These are phyloP conservation scores for Speoplatyrhinus poulsoni DNA, from an alignment of 2,113 vertebrate genomes.

Conservation along the genomic window DNA sequence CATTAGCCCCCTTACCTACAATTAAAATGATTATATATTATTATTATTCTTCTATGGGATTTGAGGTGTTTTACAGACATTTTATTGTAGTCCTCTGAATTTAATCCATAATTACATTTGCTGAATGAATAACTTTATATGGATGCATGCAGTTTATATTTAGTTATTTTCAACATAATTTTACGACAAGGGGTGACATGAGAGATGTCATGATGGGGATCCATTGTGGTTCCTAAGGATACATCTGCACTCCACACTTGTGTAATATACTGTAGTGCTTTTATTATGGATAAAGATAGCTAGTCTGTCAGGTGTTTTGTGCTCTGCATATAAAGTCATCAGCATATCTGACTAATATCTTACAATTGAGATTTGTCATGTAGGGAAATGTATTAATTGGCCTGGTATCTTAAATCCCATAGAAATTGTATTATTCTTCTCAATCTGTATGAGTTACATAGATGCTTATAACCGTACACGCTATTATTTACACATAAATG, in stretches of 20 bases:
- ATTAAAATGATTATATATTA: not conserved
- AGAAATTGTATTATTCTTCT: too few species aligned
- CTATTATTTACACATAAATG: not conserved
- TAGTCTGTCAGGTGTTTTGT: not conserved
- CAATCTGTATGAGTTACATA: not conserved
- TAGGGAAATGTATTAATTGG: not conserved
- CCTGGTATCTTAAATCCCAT: not conserved
- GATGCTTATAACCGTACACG: not conserved
- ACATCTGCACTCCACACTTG: slow-evolving; percentile 25
- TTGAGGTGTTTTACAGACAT: not conserved
- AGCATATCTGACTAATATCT: not conserved
- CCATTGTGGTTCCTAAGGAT: too few species aligned
- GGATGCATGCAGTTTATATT: too few species aligned
- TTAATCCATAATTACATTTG: too few species aligned
- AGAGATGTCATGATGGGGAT: too few species aligned
- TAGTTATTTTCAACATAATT: too few species aligned
- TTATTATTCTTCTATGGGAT: not conserved
- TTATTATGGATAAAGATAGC: not conserved
- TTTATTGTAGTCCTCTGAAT: not conserved
- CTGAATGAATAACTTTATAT: too few species aligned
- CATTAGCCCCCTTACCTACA: too few species aligned
- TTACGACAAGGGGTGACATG: too few species aligned
- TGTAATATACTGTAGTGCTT: slow-evolving; percentile 11
- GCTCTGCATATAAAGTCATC: not conserved
- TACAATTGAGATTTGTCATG: too few species aligned